Evolutionary conservation across 1,140 invertebrate genomes (phyloP).

Genomic region (Goniozus legneri): DNA sequence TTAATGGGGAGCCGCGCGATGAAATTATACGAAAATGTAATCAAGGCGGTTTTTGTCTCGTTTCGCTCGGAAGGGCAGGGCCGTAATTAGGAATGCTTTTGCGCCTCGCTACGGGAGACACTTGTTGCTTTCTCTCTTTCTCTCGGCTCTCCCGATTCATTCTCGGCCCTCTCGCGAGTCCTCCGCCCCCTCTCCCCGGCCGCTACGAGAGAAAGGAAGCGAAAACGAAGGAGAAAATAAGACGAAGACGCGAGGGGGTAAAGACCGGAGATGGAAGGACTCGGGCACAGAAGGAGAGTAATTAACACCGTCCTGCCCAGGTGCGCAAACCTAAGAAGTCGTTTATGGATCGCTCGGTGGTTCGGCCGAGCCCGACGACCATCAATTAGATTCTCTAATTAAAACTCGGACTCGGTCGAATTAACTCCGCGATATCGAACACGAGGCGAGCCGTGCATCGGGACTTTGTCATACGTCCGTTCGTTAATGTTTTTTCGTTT

Average conservation of each 20-base stretch:
- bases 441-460: no score
- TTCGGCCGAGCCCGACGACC: constrained; percentile 17
- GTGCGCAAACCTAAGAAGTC: constrained; percentile 34
- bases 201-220: constrained; percentile 18
- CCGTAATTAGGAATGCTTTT: constrained; percentile 54
- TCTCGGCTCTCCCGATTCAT: constrained; percentile 3
- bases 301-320: constrained; percentile 36
- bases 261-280: constrained; percentile 18
- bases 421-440: constrained; percentile 21
- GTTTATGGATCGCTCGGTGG: constrained; percentile 33
- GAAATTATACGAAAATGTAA: constrained; percentile 50
- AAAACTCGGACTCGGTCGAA: constrained; percentile 23
- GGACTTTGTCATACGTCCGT: no score
- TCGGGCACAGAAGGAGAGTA: constrained; percentile 32
- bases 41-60: constrained; percentile 51
- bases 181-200: constrained; percentile 1
- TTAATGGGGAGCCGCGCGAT: neutral
- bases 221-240: neutral
- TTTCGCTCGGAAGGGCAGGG: constrained; percentile 42
- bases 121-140: constrained; percentile 40
- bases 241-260: neutral
- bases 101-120: constrained; percentile 51
- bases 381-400: constrained; percentile 40
- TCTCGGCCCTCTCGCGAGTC: neutral
- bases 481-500: no score